Evolutionary conservation across 2,113 vertebrate genomes (phyloP), one percentile per base, ranked within the genome.

Genomic region (Progne subis): DNA sequence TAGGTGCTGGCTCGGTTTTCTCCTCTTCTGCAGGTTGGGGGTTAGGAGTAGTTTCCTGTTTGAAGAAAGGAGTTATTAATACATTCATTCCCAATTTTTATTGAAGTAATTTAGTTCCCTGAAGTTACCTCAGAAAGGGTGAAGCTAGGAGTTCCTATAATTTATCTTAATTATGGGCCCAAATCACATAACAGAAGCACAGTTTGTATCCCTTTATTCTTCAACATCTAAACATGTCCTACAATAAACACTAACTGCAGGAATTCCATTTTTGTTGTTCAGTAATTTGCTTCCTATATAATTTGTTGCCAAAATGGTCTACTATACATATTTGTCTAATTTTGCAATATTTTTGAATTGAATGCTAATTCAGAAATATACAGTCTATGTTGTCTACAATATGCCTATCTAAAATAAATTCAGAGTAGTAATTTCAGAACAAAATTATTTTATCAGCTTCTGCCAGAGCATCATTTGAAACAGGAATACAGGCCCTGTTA

Each of bases 11-110:
- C 69, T 98, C 98, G 0, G 96, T 97, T 96, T 98, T 98, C 76
- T 99, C 99, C 94, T 99, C 99, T 97, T 99, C 98, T 83, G 98
- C 96, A 98, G 98, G 97, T 37, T 97, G 94, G 97, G 98, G 97
- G 96, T 98, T 98, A 85, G 98, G 97, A 98, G 98, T 98, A 93
- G 98, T 98, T 98, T 98, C 98, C 99, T 99, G 94, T 25, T 91
- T 39, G 53, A 96, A 96, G n/a, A 90, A 82, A 94, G 4, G 5
- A 59, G 18, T 76, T 75, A 90, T 82, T 93, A 95, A 57, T 77
- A 87, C 5, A 5, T 72, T 82, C 25, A 70, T 69, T 85, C 41
- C 47, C 44, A 28, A 46, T 65, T 93, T 86, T 76, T 76, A 61
- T 32, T 72, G n/a, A 82, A 14, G 41, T 25, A 49, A 76, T 43